Evolutionary conservation across 2,797 vertebrate genomes (phyloP).

Genomic region (Rhodeus uyekii): DNA sequence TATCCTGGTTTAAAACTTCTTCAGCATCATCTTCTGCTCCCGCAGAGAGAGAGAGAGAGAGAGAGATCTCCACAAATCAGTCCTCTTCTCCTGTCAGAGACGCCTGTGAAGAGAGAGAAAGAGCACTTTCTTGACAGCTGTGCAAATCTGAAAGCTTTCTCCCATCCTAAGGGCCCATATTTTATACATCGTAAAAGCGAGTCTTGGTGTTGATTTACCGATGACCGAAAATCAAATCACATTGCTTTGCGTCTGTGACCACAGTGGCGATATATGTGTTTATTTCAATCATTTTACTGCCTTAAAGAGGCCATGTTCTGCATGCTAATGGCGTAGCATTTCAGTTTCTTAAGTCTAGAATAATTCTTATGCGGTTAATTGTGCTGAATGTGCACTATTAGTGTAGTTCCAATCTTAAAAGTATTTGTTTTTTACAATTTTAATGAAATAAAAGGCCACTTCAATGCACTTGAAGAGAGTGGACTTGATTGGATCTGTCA

Average conservation of each 20-base stretch:
- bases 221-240: conserved; percentile 10
- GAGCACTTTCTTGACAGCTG: conserved; percentile 44
- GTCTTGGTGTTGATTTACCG: conserved; percentile 2
- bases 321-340: neutral
- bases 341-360: neutral
- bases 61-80: conserved; percentile 45
- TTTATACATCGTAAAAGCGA: conserved; percentile 44
- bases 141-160: conserved; percentile 46
- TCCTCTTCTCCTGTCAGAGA: conserved; percentile 31
- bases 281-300: neutral
- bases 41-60: conserved; percentile 4
- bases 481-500: no score
- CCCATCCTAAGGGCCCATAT: conserved; percentile 52
- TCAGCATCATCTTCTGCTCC: conserved; percentile 40
- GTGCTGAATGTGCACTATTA: neutral
- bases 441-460: no score
- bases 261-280: neutral
- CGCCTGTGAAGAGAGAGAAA: conserved; percentile 28
- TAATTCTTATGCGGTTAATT: neutral
- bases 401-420: no score
- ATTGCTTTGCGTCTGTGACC: neutral
- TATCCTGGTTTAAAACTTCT: conserved; percentile 15
- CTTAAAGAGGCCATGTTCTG: neutral
- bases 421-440: no score
- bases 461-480: no score